Evolutionary conservation across 2,888 invertebrate genomes (phyloP).

Genomic region (Cephus pulcher): DNA sequence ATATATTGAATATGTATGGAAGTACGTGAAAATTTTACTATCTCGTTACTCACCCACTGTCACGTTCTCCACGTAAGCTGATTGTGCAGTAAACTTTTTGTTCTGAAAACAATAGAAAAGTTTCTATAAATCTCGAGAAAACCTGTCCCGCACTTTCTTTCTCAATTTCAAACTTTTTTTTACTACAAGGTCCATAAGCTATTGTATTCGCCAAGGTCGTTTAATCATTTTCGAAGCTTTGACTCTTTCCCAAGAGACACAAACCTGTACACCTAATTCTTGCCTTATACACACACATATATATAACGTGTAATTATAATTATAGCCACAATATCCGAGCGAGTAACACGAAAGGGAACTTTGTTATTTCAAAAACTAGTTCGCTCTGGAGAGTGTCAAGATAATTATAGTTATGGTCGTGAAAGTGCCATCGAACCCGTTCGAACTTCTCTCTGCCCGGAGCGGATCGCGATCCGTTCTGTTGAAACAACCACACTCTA

Average conservation of each 20-base stretch:
- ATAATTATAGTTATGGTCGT: constrained; percentile 50
- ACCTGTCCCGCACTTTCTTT: neutral
- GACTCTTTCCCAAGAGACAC: neutral
- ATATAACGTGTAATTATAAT: neutral
- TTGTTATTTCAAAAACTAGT: constrained; percentile 38
- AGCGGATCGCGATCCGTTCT: constrained; percentile 3
- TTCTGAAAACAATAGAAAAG: neutral
- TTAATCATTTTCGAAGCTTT: neutral
- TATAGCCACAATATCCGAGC: neutral
- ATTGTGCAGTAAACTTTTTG: neutral
- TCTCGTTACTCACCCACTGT: neutral
- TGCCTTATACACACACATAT: neutral
- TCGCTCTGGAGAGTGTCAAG: constrained; percentile 26
- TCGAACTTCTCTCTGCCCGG: constrained; percentile 9
- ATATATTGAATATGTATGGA: neutral
- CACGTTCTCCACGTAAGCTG: neutral
- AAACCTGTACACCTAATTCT: neutral
- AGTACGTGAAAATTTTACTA: neutral
- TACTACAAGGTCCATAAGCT: neutral
- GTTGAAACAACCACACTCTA: constrained; percentile 26
- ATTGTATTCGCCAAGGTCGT: neutral
- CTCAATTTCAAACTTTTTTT: neutral
- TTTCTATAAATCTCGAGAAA: neutral
- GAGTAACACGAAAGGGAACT: neutral
- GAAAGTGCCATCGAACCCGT: constrained; percentile 60